Percentiles rank a stretch among this genome's conserved stretches.
Evolutionary conservation across 2,113 vertebrate species (phyloP).

Genomic region (Hystrix brachyura): DNA sequence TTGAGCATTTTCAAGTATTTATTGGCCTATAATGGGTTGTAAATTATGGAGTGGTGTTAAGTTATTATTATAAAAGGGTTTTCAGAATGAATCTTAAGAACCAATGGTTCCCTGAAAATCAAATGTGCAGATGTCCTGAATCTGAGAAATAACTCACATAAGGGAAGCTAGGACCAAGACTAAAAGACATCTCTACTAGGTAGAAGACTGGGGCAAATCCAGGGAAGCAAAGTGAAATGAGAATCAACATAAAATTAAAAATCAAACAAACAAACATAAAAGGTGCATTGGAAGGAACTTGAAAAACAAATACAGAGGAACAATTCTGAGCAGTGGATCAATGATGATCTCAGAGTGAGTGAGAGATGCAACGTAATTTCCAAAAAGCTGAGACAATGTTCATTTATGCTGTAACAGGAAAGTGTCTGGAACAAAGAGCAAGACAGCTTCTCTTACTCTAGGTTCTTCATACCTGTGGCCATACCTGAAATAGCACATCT

Average conservation of each 20-base stretch:
- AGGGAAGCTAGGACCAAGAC: not conserved
- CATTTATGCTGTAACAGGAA: not conserved
- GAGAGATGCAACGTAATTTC: not conserved
- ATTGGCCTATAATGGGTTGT: not conserved
- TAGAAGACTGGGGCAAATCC: not conserved
- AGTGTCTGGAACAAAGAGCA: not conserved
- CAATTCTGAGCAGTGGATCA: not conserved
- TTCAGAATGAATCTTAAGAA: conserved; percentile 30
- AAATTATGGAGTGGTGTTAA: not conserved
- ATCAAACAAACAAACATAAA: not conserved
- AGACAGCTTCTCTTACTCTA: not conserved
- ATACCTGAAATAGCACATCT: not conserved
- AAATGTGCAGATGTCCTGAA: not conserved
- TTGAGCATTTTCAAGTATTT: not conserved
- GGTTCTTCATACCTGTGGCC: not conserved
- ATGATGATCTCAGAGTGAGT: not conserved
- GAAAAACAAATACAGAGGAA: not conserved
- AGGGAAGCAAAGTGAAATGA: not conserved
- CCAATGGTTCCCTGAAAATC: not conserved
- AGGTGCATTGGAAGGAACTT: not conserved
- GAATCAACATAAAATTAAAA: not conserved
- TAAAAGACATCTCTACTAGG: not conserved
- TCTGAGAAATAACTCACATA: not conserved
- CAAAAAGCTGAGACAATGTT: not conserved
- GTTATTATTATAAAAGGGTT: not conserved